Percentiles rank a stretch among this genome's conserved stretches.
Conservation (phyloP, 2,888 invertebrate species). For the Trachelus tabidus region DNA sequence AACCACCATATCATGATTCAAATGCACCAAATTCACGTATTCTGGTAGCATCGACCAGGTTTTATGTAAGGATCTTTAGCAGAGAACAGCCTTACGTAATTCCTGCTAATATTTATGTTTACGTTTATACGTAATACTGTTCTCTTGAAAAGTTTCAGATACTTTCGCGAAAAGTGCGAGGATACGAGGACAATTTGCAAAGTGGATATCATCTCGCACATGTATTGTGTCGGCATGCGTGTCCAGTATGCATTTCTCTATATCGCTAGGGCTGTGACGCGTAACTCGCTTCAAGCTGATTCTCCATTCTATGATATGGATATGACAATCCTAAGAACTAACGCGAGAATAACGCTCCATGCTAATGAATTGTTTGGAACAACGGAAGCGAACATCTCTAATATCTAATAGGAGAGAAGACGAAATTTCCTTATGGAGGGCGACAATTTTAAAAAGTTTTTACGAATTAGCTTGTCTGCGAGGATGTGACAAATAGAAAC, state of each 20-base stretch:
- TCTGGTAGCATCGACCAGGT: not conserved
- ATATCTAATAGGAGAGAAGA: not conserved
- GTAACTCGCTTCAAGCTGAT: not conserved
- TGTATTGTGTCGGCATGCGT: not conserved
- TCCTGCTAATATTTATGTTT: not conserved
- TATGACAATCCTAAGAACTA: constrained; percentile 43
- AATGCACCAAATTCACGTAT: constrained; percentile 13
- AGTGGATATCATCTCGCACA: not conserved
- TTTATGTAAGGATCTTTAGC: not conserved
- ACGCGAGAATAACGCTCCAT: constrained; percentile 57
- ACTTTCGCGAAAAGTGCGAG: not conserved
- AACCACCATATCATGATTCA: constrained; percentile 63
- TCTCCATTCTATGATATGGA: not conserved
- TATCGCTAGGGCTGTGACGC: too few relatives aligned
- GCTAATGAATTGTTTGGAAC: constrained; percentile 30
- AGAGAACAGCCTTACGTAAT: not conserved
- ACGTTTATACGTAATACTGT: not conserved
- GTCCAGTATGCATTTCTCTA: not conserved
- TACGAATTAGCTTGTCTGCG: not conserved
- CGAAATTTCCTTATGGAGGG: not conserved
- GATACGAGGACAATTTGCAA: not conserved
- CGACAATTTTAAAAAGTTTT: not conserved
- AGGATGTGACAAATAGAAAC: not conserved
- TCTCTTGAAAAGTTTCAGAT: not conserved
- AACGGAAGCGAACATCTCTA: not conserved